Evolutionary conservation across 2,888 invertebrate genomes (phyloP).

Genomic region (Volucella bombylans): DNA sequence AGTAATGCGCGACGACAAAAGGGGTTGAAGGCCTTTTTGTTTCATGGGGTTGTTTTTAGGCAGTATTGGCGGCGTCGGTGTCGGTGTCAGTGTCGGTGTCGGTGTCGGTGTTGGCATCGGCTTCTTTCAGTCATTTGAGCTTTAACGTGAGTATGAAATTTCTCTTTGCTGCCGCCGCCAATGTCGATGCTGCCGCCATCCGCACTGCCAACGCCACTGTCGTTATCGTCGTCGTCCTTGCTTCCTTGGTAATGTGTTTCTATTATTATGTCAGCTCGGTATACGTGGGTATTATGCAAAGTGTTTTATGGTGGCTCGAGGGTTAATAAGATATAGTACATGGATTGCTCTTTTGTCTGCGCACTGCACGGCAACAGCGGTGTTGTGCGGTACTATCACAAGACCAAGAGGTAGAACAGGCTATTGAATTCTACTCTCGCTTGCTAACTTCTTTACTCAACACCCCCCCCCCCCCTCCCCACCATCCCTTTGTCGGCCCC

Average conservation of each 20-base stretch:
- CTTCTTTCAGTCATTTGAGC: slow-evolving; percentile 65
- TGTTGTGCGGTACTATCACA: neutral
- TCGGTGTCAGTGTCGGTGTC: slow-evolving; percentile 6
- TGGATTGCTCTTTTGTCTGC: slow-evolving; percentile 74
- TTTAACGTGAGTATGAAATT: slow-evolving; percentile 46
- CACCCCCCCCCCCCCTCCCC: slow-evolving; percentile 9
- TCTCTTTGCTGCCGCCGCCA: slow-evolving; percentile 32
- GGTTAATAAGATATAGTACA: slow-evolving; percentile 74
- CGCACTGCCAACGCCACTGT: slow-evolving; percentile 47
- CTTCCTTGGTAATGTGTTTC: slow-evolving; percentile 73
- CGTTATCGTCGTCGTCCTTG: slow-evolving; percentile 52
- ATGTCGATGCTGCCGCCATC: slow-evolving; percentile 34
- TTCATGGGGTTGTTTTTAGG: slow-evolving; percentile 55
- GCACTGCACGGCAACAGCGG: slow-evolving; percentile 49
- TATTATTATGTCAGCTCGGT: slow-evolving; percentile 74
- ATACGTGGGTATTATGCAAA: slow-evolving; percentile 75
- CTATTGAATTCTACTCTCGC: slow-evolving; percentile 71
- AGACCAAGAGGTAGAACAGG: slow-evolving; percentile 23
- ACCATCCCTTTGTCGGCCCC: slow-evolving; percentile 14
- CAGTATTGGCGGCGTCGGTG: slow-evolving; percentile 1
- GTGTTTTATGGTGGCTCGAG: slow-evolving; percentile 75
- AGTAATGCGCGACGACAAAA: slow-evolving; percentile 73
- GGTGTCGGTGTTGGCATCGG: slow-evolving; percentile 9
- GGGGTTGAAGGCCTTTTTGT: slow-evolving; percentile 70
- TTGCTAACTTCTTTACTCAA: slow-evolving; percentile 36